A percentile compares a stretch with the other conserved stretches of the same genome.
Conservation (phyloP, 1,140 invertebrate genomes). For the Spodoptera frugiperda region DNA sequence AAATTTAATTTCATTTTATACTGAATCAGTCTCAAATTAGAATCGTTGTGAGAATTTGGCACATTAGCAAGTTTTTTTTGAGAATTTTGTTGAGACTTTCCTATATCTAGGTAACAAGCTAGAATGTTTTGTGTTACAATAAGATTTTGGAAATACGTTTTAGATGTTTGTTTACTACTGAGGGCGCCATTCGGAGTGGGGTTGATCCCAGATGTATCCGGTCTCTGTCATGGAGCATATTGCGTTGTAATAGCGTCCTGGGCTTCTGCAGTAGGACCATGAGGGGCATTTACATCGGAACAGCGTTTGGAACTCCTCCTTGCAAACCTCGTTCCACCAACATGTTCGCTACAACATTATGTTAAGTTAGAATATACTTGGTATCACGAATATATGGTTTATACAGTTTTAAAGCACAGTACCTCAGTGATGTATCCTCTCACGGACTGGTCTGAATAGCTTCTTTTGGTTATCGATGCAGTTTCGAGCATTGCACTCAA, state of each 20-base stretch:
- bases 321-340: slow-evolving; percentile 97
- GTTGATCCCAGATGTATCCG: slow-evolving; percentile 95
- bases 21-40: slow-evolving; percentile 79
- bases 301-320: slow-evolving; percentile 94
- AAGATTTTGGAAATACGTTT: slow-evolving; percentile 15
- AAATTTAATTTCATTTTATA: slow-evolving; percentile 79
- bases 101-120: slow-evolving; percentile 37
- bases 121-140: slow-evolving; percentile 42
- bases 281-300: slow-evolving; percentile 95
- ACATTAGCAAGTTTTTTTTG: slow-evolving; percentile 54
- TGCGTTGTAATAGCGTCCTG: slow-evolving; percentile 95
- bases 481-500: slow-evolving; percentile 68
- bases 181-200: slow-evolving; percentile 87
- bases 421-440: slow-evolving; percentile 93
- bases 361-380: slow-evolving; percentile 17
- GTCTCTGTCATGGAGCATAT: slow-evolving; percentile 95
- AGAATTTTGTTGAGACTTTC: slow-evolving; percentile 34
- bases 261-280: slow-evolving; percentile 95
- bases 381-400: not conserved
- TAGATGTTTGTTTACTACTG: slow-evolving; percentile 59
- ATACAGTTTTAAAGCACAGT: slow-evolving; percentile 55
- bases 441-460: slow-evolving; percentile 92
- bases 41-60: slow-evolving; percentile 72
- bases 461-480: slow-evolving; percentile 87
- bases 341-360: slow-evolving; percentile 90